Base-by-base conservation (phyloP, 2,888 invertebrate genomes). In the Arrhopalites spinosus region DNA sequence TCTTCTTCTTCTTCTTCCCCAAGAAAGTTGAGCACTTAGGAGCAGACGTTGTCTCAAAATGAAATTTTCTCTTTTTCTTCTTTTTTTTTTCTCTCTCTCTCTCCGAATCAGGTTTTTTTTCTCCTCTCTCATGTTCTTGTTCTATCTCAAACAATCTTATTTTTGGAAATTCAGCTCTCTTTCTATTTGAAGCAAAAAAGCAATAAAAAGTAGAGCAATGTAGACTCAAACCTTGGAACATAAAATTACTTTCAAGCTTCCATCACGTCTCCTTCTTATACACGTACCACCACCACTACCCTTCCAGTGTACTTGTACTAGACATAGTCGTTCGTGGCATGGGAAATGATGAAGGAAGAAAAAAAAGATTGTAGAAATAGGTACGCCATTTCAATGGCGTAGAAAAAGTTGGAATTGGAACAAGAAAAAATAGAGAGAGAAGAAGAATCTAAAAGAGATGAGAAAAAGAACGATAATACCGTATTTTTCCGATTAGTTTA, bases 401-500 rank as follows among this genome's bases (percentile, higher is more conserved):
- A 61, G 23, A 23, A 25, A 23, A 23, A 17, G 23, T 29, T 11
- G 43, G 23, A 43, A 67, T 23, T 61, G 23, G 11, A 36, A 71
- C 30, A 71, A 8, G 43, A n/a, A 30, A 45, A 29, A 56, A 15
- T 27, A 29, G 47, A 50, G 43, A 63, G 45, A 63, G 8, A 25
- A 20, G 5, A 30, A 43, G 43, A 43, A 71, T 20, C 61, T 23
- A n/a, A 36, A 61, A 71, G 25, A 73, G 8, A 15, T 43, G 47
- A 47, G 15, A 64, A 73, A 27, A 73, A 3, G 20, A 27, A 36
- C 50, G 63, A 50, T 47, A 73, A 63, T 66, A 23, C 25, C 45
- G 73, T 53, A 47, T 45, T 61, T 72, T 72, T 59, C 71, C 71
- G 71, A 72, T 72, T 72, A 72, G 70, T 70, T 70, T 50, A 30